Percentiles rank a stretch among this genome's conserved stretches.
Conservation (phyloP, 2,113 vertebrate species). For the Corynorhinus townsendii region DNA sequence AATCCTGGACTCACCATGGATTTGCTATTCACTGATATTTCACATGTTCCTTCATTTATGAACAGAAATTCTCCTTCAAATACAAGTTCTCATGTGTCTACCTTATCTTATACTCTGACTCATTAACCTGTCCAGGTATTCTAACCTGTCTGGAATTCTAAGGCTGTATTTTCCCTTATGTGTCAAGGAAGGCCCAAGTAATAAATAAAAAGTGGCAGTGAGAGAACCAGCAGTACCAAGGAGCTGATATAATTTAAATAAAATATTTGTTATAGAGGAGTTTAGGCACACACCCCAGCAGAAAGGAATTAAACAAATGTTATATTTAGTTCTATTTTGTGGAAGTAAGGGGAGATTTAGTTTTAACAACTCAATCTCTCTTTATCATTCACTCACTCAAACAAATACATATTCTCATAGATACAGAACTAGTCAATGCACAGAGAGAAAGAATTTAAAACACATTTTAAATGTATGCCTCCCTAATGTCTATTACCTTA, state of each 20-base stretch:
- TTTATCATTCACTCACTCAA: neutral
- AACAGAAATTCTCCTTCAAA: neutral
- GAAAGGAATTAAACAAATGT: neutral
- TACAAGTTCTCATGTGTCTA: neutral
- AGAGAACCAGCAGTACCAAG: neutral
- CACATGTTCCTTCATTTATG: neutral
- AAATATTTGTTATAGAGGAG: neutral
- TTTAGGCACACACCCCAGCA: neutral
- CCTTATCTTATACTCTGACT: neutral
- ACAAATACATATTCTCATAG: neutral
- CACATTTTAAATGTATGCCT: neutral
- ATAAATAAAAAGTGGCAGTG: neutral
- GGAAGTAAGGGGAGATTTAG: neutral
- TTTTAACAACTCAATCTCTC: neutral
- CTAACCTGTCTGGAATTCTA: neutral
- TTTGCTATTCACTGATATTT: neutral
- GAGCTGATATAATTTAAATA: neutral
- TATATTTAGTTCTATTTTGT: neutral
- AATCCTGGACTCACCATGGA: neutral
- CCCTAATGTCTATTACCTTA: neutral
- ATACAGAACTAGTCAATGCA: neutral
- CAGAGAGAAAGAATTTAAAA: neutral
- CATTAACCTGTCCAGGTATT: neutral
- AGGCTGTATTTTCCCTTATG: neutral
- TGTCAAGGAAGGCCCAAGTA: neutral